Base-by-base conservation (phyloP, 1,140 invertebrate genomes). In the Hestina assimilis region DNA sequence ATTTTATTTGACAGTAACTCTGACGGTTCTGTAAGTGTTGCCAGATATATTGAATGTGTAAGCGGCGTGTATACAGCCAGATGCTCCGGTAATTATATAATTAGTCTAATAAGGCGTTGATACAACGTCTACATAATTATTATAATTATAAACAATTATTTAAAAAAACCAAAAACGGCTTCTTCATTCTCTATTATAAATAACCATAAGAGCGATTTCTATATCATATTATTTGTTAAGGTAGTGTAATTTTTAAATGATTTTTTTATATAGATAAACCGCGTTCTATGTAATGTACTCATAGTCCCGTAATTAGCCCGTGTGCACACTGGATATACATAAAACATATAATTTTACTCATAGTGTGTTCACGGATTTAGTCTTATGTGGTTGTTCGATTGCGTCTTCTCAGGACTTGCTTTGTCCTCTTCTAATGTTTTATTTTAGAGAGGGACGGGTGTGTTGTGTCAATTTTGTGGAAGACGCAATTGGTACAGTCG, bases 101-200 rank as follows among this genome's bases (percentile, higher is more conserved):
- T 48, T 57, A 76, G 73, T 63, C 24, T 69, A 65, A 72, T 58
- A 23, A 20, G 61, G 72, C 69, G 70, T 79, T 78, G 75, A 71
- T 59, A 42, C 75, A 72, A 79, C 67, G 70, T 59, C 42, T 29
- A n/a, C n/a, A n/a, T n/a, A 43, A 61, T 57, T 62, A 61, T 63
- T 62, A 63, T 69, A 62, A 70, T 69, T 63, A 63, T 57, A 56
- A n/a, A 74, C 35, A 62, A 66, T 66, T 62, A n/a, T n/a, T n/a
- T n/a, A n/a, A n/a, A 73, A 68, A 79, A 80, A 83, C 76, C 81
- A 83, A 84, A 84, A 86, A 75, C 67, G 71, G 75, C 79, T 82
- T 83, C 14, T 71, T 69, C 75, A 74, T 81, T 69, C 75, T 76
- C 71, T 79, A 78, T 64, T 70, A 60, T 69, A 72, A 63, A 57